Evolutionary conservation across 2,797 vertebrate species (phyloP), one percentile per base, ranked within the genome.

Genomic region (Cephalopachus bancanus): DNA sequence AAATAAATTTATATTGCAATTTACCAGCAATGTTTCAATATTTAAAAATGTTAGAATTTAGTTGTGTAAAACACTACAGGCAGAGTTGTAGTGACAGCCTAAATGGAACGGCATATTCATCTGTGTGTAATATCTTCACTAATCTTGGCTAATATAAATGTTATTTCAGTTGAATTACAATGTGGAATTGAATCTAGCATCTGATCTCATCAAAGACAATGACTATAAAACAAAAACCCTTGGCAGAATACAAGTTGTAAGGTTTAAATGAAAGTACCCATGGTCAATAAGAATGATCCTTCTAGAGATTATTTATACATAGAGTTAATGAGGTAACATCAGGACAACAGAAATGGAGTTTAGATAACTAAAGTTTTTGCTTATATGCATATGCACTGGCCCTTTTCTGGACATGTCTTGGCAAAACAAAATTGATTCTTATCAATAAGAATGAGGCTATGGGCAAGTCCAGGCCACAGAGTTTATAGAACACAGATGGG

Each of bases 401-500:
- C 10, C 53, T 76, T 85, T 83, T 62, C 44, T 75, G 26, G 17
- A 89, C 12, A 57, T 53, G 0, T 11, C 28, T 72, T 81, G 10
- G n/a, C 37, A 74, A 93, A 93, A 74, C 1, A 75, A 84, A 62
- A 22, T 72, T 92, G 60, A 96, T 95, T 89, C 7, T 67, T 95
- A 91, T 10, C 28, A 95, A 94, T 79, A 95, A 92, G 95, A 74
- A 62, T 76, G 19, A 80, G n/a, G 37, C 20, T 59, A 59, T 89
- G 15, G 75, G 51, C 14, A 67, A 33, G 17, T 79, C 7, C 64
- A 78, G 84, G 37, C 92, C 88, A 75, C 19, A 49, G 83, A 83
- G 60, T 89, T 96, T 94, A 94, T 67, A 60, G 37, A 89, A 79
- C 84, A 92, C 93, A 96, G 94, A 97, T 95, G 93, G 75, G 28